Evolutionary conservation across 2,113 vertebrate genomes (phyloP).

Genomic region (Phalacrocorax aristotelis): DNA sequence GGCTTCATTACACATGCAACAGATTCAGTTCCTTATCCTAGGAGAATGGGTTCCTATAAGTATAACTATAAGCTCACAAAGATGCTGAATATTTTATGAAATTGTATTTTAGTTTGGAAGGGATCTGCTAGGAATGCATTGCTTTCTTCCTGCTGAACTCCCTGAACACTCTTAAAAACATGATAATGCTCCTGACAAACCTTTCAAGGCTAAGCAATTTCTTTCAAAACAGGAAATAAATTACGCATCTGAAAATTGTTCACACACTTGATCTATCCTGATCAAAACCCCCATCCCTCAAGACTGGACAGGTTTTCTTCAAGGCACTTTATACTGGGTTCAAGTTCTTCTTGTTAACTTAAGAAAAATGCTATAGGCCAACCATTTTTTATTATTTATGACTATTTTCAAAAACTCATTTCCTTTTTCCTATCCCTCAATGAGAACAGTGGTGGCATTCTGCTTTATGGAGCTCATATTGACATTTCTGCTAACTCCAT

Average conservation of each 20-base stretch:
- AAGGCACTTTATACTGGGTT: not conserved
- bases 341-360: slow-evolving; percentile 44
- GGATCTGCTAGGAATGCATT: slow-evolving; percentile 34
- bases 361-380: slow-evolving; percentile 56
- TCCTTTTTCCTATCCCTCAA: not conserved
- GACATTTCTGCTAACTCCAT: not conserved
- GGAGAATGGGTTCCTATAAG: slow-evolving; percentile 50
- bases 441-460: slow-evolving; percentile 31
- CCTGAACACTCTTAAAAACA: slow-evolving; percentile 51
- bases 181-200: slow-evolving; percentile 50
- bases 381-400: slow-evolving; percentile 58
- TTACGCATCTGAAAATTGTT: slow-evolving; percentile 20
- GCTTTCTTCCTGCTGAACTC: slow-evolving; percentile 49
- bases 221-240: slow-evolving; percentile 57
- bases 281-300: slow-evolving; percentile 14
- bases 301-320: slow-evolving; percentile 22
- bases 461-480: not conserved
- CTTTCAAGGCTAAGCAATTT: slow-evolving; percentile 64
- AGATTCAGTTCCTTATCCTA: slow-evolving; percentile 37
- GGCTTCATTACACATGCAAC: slow-evolving; percentile 28
- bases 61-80: slow-evolving; percentile 38
- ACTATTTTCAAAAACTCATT: slow-evolving; percentile 56
- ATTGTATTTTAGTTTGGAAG: slow-evolving; percentile 36
- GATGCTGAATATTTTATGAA: slow-evolving; percentile 68
- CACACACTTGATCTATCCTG: slow-evolving; percentile 25